Evolutionary conservation across 2,797 vertebrate genomes (phyloP).

Genomic region (Poecilia picta): DNA sequence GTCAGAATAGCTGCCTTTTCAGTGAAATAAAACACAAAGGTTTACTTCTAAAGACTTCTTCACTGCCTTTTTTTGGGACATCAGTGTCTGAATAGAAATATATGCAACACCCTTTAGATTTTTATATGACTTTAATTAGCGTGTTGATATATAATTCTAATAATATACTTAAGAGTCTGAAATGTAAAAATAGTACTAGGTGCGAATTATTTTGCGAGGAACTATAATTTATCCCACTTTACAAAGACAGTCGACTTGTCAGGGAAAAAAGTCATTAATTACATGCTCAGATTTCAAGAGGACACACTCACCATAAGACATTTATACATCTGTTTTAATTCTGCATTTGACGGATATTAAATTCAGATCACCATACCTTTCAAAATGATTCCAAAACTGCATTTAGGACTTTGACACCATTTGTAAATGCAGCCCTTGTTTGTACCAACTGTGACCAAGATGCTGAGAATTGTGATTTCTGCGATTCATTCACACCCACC

Average conservation of each 20-base stretch:
- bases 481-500: slow-evolving; percentile 6
- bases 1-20: not conserved
- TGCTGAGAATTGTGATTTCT: slow-evolving; percentile 19
- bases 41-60: not conserved
- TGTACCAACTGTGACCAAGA: slow-evolving; percentile 1
- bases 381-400: not conserved
- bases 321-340: not conserved
- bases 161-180: not conserved
- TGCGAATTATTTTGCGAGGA: not conserved
- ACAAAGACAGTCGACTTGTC: not conserved
- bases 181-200: not conserved
- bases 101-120: not conserved
- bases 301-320: not conserved
- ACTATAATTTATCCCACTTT: not conserved
- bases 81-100: not conserved
- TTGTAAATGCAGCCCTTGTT: not conserved
- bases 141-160: not conserved
- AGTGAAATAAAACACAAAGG: not conserved
- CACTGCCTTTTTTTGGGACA: not conserved
- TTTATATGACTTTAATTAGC: not conserved
- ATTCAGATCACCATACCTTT: not conserved
- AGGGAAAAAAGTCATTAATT: not conserved
- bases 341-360: not conserved
- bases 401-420: slow-evolving; percentile 7
- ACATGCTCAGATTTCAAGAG: not conserved